These are phyloP conservation scores for Oxyscelio sp. DNA, from an alignment of 2,888 invertebrate genomes.

Conservation along the genomic window DNA sequence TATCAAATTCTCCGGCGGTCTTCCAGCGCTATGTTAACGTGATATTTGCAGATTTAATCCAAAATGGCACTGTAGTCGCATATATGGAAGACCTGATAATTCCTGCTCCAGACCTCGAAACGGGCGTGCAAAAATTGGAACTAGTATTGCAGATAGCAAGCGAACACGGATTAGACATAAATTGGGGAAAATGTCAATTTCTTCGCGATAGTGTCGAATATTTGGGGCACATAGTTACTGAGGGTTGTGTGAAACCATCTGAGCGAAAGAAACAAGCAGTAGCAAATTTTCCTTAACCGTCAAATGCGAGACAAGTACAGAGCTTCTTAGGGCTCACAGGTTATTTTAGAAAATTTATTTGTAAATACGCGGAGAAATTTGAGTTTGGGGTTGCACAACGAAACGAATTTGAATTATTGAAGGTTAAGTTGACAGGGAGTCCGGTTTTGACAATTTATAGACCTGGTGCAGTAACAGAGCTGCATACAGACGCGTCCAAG, in stretches of 20 bases:
- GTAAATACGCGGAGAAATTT: background rate
- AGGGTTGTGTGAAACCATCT: constrained; percentile 58
- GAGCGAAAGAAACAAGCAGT: background rate
- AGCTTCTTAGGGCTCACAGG: constrained; percentile 82
- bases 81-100: background rate
- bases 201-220: constrained; percentile 66
- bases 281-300: background rate
- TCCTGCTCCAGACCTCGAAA: background rate
- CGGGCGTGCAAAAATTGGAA: background rate
- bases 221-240: constrained; percentile 80
- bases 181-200: constrained; percentile 73
- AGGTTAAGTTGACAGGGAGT: background rate
- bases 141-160: background rate
- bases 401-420: background rate
- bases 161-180: background rate
- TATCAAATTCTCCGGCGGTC: background rate
- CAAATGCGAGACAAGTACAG: constrained; percentile 77
- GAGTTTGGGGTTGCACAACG: constrained; percentile 40
- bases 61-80: background rate
- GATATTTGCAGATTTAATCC: background rate
- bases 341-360: constrained; percentile 78
- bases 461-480: constrained; percentile 53
- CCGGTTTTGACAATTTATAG: no score
- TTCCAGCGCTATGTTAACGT: background rate
- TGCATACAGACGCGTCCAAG: constrained; percentile 57